phyloP scores from a whole-genome alignment of 2,888 invertebrate species.

The Campoplex capitator region DNA sequence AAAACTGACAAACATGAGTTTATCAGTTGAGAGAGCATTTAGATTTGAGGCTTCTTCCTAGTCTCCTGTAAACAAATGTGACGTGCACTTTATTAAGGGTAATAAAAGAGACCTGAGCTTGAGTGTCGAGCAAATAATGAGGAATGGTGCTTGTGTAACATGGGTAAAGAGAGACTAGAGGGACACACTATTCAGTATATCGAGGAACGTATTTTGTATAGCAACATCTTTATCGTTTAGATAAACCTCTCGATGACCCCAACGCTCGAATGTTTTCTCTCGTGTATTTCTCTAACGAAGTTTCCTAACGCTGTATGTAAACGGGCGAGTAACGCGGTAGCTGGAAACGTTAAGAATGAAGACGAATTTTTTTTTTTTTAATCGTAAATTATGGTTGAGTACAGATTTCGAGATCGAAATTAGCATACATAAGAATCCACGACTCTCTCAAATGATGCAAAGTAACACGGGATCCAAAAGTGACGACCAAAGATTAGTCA shows the following conservation, averaged over 20 bases:
- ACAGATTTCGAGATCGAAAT: not conserved
- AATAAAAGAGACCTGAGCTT: constrained; percentile 12
- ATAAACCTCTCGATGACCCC: constrained; percentile 61
- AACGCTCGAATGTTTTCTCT: constrained; percentile 24
- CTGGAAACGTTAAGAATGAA: not conserved
- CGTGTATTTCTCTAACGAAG: constrained; percentile 10
- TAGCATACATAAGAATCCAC: not conserved
- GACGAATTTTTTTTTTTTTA: not conserved
- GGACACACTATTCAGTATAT: constrained; percentile 17
- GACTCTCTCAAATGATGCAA: not conserved
- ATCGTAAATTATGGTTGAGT: not conserved
- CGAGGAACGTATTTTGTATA: constrained; percentile 12
- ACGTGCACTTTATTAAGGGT: constrained; percentile 21
- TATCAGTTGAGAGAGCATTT: not conserved
- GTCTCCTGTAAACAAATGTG: constrained; percentile 8
- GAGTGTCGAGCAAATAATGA: constrained; percentile 28
- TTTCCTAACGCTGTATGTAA: constrained; percentile 40
- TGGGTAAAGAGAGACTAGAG: not conserved
- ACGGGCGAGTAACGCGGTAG: constrained; percentile 17
- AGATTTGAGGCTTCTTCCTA: constrained; percentile 14
- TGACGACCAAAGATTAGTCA: not conserved
- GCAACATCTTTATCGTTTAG: constrained; percentile 46
- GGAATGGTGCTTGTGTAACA: not conserved
- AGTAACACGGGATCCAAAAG: not conserved
- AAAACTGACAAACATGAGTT: not conserved